Base-by-base conservation (phyloP, 2,113 vertebrate genomes). In the Indicator maculatus region DNA sequence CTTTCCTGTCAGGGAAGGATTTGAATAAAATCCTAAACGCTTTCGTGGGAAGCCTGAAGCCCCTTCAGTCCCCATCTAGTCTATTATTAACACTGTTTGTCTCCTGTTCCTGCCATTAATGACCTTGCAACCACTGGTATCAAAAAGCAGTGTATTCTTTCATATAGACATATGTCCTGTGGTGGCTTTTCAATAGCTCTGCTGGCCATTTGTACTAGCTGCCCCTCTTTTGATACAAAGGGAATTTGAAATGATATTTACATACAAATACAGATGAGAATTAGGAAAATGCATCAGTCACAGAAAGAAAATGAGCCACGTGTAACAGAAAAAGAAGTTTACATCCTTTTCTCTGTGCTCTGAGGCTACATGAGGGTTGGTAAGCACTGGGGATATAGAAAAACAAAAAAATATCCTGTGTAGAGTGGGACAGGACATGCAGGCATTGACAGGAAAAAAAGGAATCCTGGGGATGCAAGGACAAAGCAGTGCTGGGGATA, bases 31-130 rank as follows among this genome's bases (percentile, higher is more conserved):
- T 83, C 77, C 86, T 93, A 56, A 96, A 96, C 76, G 90, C 84
- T 93, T 87, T 94, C 71, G 66, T 8, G 44, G 83, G 81, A 96
- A 93, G 89, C 60, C 1, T 38, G 91, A 89, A 91, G n/a, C 9
- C 66, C 71, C 81, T 89, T 85, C 71, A 52, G 89, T 47, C 92
- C 27, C 31, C 64, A 31, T 18, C 69, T 90, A 96, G 88, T 73
- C 90, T 96, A 8, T 94, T 93, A 96, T 96, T 96, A 96, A 88
- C 95, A 93, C 96, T 73, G 93, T 79, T 94, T 94, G 95, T 85
- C 93, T 96, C 89, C 91, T 95, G 36, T 82, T 92, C 86, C 93
- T 79, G 71, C 95, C 71, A 94, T 87, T 96, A 96, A 96, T 84
- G 93, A 96, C 95, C 94, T 96, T 96, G 95, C 86, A 89, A 60